Evolutionary conservation across 2,113 vertebrate species (phyloP).

Genomic region (Xenus cinereus): DNA sequence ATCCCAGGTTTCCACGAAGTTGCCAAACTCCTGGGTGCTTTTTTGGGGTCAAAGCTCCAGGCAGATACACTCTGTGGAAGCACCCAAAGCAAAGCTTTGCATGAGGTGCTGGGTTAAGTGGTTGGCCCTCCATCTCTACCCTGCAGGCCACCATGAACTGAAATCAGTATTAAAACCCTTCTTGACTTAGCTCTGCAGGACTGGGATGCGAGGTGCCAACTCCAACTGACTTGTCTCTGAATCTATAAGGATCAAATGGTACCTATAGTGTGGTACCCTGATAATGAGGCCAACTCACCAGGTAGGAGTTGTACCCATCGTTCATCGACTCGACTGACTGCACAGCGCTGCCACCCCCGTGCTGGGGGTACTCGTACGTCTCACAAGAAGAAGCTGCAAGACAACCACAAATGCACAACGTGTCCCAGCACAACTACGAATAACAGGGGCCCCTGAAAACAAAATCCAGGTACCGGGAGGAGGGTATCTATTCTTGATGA

Average conservation of each 20-base stretch:
- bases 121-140: background rate
- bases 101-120: background rate
- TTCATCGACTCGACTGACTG: constrained; percentile 88
- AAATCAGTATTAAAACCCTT: background rate
- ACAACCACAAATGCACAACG: background rate
- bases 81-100: background rate
- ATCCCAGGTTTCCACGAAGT: background rate
- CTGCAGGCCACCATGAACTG: background rate
- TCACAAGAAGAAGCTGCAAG: constrained; percentile 92
- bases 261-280: background rate
- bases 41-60: background rate
- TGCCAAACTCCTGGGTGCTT: background rate
- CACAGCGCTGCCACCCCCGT: constrained; percentile 74
- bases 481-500: background rate
- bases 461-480: background rate
- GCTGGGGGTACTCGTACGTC: constrained; percentile 87
- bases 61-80: background rate
- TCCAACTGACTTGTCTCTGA: background rate
- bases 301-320: constrained; percentile 86
- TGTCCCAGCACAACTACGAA: background rate
- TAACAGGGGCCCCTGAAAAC: background rate
- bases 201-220: background rate
- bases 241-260: background rate
- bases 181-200: background rate
- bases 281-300: constrained; percentile 78